Percentiles rank a stretch among this genome's conserved stretches.
phyloP scores from a whole-genome alignment of 1,140 invertebrate genomes.

The Papilio machaon region DNA sequence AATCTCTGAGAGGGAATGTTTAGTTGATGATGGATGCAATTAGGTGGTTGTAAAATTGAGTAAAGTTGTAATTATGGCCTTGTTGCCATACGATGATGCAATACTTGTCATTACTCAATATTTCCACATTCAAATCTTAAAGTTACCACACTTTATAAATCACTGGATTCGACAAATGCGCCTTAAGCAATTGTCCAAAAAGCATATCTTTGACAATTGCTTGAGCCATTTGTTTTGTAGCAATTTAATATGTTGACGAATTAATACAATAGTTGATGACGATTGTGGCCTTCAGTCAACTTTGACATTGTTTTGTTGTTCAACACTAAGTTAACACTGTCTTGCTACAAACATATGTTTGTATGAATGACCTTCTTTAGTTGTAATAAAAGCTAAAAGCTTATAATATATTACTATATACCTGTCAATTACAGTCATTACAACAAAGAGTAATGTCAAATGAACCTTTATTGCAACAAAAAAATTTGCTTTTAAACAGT shows the following conservation, averaged over 20 bases:
- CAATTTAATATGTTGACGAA: neutral
- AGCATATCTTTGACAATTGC: neutral
- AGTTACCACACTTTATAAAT: slow-evolving; percentile 34
- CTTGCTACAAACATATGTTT: slow-evolving; percentile 29
- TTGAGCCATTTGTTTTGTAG: neutral
- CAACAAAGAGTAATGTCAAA: too few species aligned
- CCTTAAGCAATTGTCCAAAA: neutral
- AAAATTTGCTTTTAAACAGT: too few species aligned
- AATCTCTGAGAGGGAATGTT: neutral
- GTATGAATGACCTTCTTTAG: slow-evolving; percentile 12
- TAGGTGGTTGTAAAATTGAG: slow-evolving; percentile 49
- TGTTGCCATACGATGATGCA: slow-evolving; percentile 66
- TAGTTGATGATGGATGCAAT: slow-evolving; percentile 2
- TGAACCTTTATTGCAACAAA: too few species aligned
- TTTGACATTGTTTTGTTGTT: slow-evolving; percentile 43
- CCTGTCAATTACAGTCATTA: too few species aligned
- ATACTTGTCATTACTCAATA: slow-evolving; percentile 71
- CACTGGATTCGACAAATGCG: too few species aligned
- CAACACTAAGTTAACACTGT: neutral
- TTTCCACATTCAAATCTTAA: slow-evolving; percentile 58
- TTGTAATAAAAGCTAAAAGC: neutral
- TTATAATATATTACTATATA: neutral
- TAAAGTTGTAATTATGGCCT: slow-evolving; percentile 37
- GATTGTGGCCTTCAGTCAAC: slow-evolving; percentile 30
- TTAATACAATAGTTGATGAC: slow-evolving; percentile 5